Evolutionary conservation across 2,888 invertebrate species (phyloP).

Genomic region (Steinernema carpocapsae): DNA sequence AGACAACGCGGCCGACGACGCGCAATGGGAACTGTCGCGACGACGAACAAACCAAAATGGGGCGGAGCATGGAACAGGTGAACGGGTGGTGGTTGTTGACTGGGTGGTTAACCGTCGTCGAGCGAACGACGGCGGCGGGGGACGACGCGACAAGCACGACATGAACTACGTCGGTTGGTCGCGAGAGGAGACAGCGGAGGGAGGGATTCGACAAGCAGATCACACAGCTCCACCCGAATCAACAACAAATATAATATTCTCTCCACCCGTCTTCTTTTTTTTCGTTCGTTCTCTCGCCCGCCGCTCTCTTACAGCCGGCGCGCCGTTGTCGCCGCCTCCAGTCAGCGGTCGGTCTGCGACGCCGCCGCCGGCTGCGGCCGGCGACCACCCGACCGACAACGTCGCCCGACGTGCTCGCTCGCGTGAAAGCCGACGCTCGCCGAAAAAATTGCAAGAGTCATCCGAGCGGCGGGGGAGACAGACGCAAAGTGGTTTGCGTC

Average conservation of each 20-base stretch:
- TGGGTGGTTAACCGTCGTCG: neutral
- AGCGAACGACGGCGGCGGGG: slow-evolving; percentile 4
- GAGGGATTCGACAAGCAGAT: neutral
- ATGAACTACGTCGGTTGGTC: too few species aligned
- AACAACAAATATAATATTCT: slow-evolving; percentile 30
- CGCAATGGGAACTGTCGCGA: slow-evolving; percentile 19
- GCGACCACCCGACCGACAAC: too few species aligned
- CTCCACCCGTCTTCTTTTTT: slow-evolving; percentile 26
- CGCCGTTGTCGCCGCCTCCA: slow-evolving; percentile 1
- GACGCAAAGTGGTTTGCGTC: too few species aligned
- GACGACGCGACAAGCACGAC: slow-evolving; percentile 9
- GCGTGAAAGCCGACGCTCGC: too few species aligned
- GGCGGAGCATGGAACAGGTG: slow-evolving; percentile 14
- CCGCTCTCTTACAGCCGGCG: neutral
- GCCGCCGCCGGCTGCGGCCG: too few species aligned
- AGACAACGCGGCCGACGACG: slow-evolving; percentile 9
- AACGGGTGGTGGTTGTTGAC: slow-evolving; percentile 23
- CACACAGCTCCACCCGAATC: neutral
- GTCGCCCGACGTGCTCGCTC: too few species aligned
- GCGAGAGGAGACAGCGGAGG: slow-evolving; percentile 15
- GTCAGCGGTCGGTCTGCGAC: too few species aligned
- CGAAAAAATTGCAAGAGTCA: too few species aligned
- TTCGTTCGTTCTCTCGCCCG: neutral
- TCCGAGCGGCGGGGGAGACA: too few species aligned
- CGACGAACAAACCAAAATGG: slow-evolving; percentile 20